Evolutionary conservation across 2,797 vertebrate genomes (phyloP).

Genomic region (Scarus forsteni): DNA sequence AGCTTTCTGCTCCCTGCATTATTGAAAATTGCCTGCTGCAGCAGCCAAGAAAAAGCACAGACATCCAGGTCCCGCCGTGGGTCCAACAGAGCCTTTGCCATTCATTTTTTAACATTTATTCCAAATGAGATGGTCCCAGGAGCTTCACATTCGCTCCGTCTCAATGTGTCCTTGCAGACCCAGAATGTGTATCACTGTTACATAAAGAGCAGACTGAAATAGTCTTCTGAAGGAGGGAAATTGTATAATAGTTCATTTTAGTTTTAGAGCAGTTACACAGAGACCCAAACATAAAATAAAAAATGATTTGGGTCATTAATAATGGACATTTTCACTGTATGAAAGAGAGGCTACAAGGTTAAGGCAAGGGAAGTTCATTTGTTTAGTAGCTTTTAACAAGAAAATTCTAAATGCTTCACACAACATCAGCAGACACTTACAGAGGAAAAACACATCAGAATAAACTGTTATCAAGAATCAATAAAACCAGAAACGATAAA

Average conservation of each 20-base stretch:
- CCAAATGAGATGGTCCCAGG: conserved; percentile 50
- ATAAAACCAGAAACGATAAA: no score
- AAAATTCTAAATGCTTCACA: no score
- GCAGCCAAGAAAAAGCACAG: conserved; percentile 39
- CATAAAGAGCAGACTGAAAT: conserved; percentile 14
- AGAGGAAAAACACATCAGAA: no score
- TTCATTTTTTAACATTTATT: conserved; percentile 65
- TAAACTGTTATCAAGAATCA: no score
- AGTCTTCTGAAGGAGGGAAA: conserved; percentile 3
- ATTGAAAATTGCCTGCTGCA: conserved; percentile 56
- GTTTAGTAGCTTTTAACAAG: no score
- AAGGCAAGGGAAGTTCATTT: no score
- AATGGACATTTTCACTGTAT: no score
- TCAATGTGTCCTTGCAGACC: conserved; percentile 24
- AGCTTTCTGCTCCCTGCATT: conserved; percentile 53
- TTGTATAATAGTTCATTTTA: background rate
- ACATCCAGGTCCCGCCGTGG: conserved; percentile 29
- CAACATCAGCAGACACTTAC: no score
- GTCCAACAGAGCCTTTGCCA: conserved; percentile 34
- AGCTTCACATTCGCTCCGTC: conserved; percentile 34
- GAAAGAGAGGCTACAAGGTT: no score
- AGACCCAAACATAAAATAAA: background rate
- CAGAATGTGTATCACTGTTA: conserved; percentile 26
- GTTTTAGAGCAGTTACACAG: conserved; percentile 2
- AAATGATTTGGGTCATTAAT: background rate